Percentiles rank a stretch among this genome's conserved stretches.
phyloP scores from a whole-genome alignment of 2,888 invertebrate species.

The Drosophila leonis region DNA sequence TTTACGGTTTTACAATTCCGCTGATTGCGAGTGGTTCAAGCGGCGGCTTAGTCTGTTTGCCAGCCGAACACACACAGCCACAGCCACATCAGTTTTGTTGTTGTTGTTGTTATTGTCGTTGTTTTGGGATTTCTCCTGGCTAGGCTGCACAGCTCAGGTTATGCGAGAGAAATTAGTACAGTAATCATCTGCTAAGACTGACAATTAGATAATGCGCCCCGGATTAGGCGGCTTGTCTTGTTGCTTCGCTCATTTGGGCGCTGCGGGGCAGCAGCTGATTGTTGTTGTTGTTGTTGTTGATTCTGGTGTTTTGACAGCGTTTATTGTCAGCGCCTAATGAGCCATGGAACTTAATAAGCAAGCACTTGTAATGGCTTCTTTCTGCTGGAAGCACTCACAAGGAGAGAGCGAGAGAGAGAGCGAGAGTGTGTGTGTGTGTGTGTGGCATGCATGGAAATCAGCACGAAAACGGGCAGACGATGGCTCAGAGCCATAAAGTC shows the following conservation, averaged over 20 bases:
- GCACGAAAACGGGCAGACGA: conserved; percentile 34
- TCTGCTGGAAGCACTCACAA: conserved; percentile 18
- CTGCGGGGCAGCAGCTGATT: conserved; percentile 8
- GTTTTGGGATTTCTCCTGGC: conserved; percentile 22
- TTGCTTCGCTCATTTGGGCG: conserved; percentile 31
- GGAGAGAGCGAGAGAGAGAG: neutral
- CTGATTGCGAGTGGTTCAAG: conserved; percentile 70
- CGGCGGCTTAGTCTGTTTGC: conserved; percentile 62
- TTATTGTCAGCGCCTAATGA: conserved; percentile 78
- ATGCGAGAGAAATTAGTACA: conserved; percentile 73
- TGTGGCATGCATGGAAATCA: conserved; percentile 59
- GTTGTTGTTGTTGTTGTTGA: conserved; percentile 13
- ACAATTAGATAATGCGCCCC: conserved; percentile 75
- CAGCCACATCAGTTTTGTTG: neutral
- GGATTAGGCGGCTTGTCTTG: conserved; percentile 63
- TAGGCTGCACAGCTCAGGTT: conserved; percentile 38
- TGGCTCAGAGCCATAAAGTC: conserved; percentile 57
- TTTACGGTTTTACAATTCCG: conserved; percentile 76
- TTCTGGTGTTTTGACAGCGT: conserved; percentile 66
- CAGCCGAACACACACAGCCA: conserved; percentile 30
- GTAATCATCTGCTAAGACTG: conserved; percentile 76
- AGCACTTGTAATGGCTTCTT: conserved; percentile 78
- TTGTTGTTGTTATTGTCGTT: neutral
- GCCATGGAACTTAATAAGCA: conserved; percentile 80
- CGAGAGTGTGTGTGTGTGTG: conserved; percentile 7